Percentiles rank a stretch among this genome's conserved stretches.
phyloP scores from a whole-genome alignment of 2,888 invertebrate species.

The Phasia obesa region DNA sequence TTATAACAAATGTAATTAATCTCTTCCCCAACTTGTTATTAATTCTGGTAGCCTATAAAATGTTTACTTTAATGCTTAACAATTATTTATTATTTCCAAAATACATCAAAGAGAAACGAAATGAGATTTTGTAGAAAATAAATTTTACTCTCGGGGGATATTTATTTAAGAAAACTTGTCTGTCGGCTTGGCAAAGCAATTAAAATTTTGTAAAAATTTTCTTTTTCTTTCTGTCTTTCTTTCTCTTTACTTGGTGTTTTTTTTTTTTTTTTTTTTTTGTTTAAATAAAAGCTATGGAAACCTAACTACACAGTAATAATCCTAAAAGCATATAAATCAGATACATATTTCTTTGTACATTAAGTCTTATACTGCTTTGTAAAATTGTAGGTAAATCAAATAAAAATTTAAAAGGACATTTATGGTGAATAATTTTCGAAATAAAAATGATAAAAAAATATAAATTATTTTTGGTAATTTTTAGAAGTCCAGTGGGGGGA shows the following conservation, averaged over 20 bases:
- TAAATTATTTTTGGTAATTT: conserved; percentile 33
- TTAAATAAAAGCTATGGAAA: conserved; percentile 5
- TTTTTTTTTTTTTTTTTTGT: conserved; percentile 71
- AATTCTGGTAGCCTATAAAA: conserved; percentile 39
- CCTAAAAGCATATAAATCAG: conserved; percentile 54
- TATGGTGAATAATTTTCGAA: conserved; percentile 23
- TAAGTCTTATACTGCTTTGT: background rate
- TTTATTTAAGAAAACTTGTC: conserved; percentile 66
- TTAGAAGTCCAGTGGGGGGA: background rate
- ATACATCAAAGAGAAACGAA: conserved; percentile 77
- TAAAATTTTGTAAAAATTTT: conserved; percentile 79
- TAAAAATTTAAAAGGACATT: conserved; percentile 37
- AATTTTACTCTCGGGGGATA: conserved; percentile 48
- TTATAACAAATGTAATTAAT: conserved; percentile 34
- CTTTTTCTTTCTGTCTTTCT: background rate
- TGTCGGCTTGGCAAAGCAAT: conserved; percentile 79
- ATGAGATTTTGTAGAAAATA: conserved; percentile 36
- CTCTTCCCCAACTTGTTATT: background rate
- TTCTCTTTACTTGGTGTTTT: conserved; percentile 70
- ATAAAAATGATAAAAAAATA: conserved; percentile 20
- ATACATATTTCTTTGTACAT: background rate
- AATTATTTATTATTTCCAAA: conserved; percentile 57
- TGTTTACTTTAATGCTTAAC: conserved; percentile 56
- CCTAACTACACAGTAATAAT: background rate
- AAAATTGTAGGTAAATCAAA: conserved; percentile 24